Evolutionary conservation across 2,113 vertebrate genomes (phyloP).

Genomic region (Geococcyx californianus): DNA sequence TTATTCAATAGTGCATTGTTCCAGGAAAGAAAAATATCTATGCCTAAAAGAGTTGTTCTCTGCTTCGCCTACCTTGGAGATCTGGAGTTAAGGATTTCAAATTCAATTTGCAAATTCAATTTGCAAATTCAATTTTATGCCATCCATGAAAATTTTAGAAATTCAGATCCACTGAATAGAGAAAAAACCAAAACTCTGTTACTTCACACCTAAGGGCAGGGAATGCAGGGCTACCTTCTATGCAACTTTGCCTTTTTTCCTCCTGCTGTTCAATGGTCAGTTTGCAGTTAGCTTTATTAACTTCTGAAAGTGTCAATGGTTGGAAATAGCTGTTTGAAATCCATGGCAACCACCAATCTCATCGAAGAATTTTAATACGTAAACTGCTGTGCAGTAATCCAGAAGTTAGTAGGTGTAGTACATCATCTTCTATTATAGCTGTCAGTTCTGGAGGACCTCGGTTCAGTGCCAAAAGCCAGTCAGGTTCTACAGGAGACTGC

Average conservation of each 20-base stretch:
- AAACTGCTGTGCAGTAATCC: constrained; percentile 17
- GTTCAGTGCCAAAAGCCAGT: not conserved
- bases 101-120: not conserved
- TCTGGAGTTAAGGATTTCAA: constrained; percentile 13
- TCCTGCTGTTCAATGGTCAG: not conserved
- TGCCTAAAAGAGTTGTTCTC: not conserved
- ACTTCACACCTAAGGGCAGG: not conserved
- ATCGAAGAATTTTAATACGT: not conserved
- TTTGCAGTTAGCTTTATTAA: not conserved
- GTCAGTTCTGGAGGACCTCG: not conserved
- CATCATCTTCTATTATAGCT: not conserved
- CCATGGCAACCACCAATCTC: not conserved
- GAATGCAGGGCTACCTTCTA: not conserved
- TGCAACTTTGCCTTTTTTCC: not conserved
- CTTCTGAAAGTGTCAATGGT: not conserved
- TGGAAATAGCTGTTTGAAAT: constrained; percentile 25
- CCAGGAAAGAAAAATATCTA: not conserved
- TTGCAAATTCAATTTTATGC: not conserved
- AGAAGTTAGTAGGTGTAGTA: constrained; percentile 5
- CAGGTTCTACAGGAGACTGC: not conserved
- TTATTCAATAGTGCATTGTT: not conserved
- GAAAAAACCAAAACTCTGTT: not conserved
- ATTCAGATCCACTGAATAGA: not conserved
- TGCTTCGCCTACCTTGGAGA: not conserved
- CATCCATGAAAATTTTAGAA: not conserved